phyloP scores from a whole-genome alignment of 2,797 vertebrate species.

The Thripadectes ignobilis region DNA sequence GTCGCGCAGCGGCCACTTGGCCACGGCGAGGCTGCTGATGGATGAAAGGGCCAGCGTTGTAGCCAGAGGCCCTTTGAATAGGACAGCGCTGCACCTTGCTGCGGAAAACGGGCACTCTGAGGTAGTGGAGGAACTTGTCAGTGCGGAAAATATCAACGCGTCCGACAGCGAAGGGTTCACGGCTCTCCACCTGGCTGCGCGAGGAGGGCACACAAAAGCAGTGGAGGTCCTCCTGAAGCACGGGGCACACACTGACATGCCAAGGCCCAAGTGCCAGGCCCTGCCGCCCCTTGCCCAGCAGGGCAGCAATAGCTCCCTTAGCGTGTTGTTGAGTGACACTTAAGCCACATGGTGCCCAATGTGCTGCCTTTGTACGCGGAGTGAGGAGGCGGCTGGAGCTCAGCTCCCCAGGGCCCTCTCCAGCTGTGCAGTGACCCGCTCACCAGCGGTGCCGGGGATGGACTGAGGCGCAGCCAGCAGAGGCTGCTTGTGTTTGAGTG shows the following conservation, averaged over 20 bases:
- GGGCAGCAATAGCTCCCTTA: neutral
- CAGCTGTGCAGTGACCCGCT: neutral
- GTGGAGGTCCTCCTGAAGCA: constrained; percentile 81
- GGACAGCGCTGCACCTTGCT: constrained; percentile 85
- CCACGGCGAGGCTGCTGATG: constrained; percentile 88
- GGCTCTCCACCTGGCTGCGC: constrained; percentile 84
- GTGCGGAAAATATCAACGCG: constrained; percentile 69
- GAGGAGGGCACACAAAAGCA: constrained; percentile 77
- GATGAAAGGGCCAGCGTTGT: constrained; percentile 82
- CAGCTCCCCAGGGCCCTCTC: neutral
- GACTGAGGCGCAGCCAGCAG: neutral
- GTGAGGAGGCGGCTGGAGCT: neutral
- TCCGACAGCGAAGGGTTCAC: constrained; percentile 82
- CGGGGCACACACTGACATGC: constrained; percentile 58
- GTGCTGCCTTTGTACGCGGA: neutral
- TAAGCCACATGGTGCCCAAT: neutral
- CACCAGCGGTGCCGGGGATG: neutral
- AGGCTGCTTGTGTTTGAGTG: neutral
- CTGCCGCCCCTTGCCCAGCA: constrained; percentile 38
- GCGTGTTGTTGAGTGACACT: constrained; percentile 70
- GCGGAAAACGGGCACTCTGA: constrained; percentile 86
- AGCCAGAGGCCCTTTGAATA: constrained; percentile 67
- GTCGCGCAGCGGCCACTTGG: constrained; percentile 83
- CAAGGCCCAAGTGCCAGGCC: constrained; percentile 40
- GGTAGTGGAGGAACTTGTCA: constrained; percentile 84